Conservation (phyloP, 2,113 vertebrate species). For the Vulpes vulpes region DNA sequence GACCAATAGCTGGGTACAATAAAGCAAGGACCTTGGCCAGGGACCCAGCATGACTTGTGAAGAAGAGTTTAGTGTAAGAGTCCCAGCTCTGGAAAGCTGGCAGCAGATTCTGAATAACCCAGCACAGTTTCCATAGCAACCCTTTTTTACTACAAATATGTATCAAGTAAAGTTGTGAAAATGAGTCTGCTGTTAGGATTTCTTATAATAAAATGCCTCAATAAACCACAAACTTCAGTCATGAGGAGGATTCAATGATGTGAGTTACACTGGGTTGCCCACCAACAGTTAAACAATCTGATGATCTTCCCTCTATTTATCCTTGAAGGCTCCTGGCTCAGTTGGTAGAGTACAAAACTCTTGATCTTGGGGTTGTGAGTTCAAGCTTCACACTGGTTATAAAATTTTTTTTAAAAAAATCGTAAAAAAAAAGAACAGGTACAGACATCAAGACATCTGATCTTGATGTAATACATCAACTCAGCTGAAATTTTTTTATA, state of each 20-base stretch:
- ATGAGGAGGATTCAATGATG: not conserved
- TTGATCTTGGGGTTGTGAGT: not conserved
- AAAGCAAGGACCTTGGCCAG: not conserved
- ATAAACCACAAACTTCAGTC: not conserved
- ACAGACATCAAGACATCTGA: not conserved
- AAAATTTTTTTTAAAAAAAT: not conserved
- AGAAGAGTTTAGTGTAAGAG: not conserved
- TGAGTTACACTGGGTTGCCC: not conserved
- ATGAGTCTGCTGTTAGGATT: not conserved
- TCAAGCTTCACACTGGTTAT: not conserved
- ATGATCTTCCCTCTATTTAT: not conserved
- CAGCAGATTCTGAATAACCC: slow-evolving; percentile 15
- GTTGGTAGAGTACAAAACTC: not conserved
- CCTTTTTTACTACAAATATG: not conserved
- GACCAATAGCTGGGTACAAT: not conserved
- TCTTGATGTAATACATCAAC: not conserved
- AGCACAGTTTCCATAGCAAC: not conserved
- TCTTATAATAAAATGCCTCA: not conserved
- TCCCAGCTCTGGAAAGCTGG: not conserved
- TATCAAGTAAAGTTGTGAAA: not conserved
- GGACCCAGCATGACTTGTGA: not conserved
- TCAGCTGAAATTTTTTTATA: not conserved
- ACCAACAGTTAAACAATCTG: not conserved
- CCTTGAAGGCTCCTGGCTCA: not conserved
- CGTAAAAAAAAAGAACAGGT: not conserved